These are phyloP conservation scores for Physocephala rufipes DNA, from an alignment of 2,888 invertebrate species.

Conservation along the genomic window DNA sequence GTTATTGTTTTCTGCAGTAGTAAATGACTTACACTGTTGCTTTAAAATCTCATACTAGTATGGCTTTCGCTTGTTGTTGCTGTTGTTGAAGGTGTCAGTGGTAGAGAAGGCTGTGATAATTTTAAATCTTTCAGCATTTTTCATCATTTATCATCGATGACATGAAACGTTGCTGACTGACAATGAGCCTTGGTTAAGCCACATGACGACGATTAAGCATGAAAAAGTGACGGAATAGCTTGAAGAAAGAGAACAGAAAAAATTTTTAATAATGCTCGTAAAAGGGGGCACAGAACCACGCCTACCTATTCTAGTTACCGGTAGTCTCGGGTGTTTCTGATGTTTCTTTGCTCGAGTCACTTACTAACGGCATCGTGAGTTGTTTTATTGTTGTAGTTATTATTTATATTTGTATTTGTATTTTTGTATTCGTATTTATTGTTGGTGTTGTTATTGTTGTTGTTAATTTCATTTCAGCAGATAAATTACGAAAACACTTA, in stretches of 20 bases:
- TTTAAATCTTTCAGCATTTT: conserved; percentile 65
- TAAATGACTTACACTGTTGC: too few species aligned
- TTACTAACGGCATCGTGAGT: too few species aligned
- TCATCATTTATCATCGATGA: conserved; percentile 64
- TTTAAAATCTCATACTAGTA: neutral
- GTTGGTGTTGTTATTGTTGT: neutral
- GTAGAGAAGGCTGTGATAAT: too few species aligned
- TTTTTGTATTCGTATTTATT: conserved; percentile 6
- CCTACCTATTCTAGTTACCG: conserved; percentile 1
- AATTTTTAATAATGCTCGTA: too few species aligned
- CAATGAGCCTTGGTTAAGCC: conserved; percentile 53
- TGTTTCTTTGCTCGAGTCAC: too few species aligned
- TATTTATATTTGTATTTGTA: too few species aligned
- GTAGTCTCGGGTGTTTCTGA: neutral
- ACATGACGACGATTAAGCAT: conserved; percentile 33
- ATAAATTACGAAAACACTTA: conserved; percentile 64
- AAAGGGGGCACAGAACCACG: too few species aligned
- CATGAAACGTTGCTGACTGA: conserved; percentile 59
- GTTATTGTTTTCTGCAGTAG: neutral
- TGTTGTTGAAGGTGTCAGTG: too few species aligned
- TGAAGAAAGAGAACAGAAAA: too few species aligned
- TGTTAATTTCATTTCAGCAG: conserved; percentile 46
- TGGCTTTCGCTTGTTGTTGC: too few species aligned
- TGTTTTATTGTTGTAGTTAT: too few species aligned
- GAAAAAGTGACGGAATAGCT: conserved; percentile 10